Evolutionary conservation across 2,113 vertebrate genomes (phyloP).

Genomic region (Ceyx cyanopectus): DNA sequence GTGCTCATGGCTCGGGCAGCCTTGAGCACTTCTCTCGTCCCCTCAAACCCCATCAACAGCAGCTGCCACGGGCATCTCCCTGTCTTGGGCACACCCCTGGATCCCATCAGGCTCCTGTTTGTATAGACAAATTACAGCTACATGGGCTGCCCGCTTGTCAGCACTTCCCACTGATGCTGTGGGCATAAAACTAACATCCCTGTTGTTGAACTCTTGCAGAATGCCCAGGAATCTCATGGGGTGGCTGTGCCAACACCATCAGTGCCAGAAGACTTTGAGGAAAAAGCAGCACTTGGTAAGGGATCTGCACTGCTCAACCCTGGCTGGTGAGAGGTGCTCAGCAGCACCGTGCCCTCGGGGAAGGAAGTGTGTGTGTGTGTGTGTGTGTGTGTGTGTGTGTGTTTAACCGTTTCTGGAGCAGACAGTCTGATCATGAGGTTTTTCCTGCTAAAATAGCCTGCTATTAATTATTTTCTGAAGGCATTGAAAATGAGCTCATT

Average conservation of each 20-base stretch:
- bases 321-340: neutral
- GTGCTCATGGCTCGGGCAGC: neutral
- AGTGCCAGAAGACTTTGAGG: conserved; percentile 76
- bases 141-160: neutral
- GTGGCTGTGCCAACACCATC: conserved; percentile 81
- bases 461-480: neutral
- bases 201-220: conserved; percentile 50
- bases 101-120: neutral
- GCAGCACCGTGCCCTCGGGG: rapidly evolving
- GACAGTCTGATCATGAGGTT: neutral
- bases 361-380: neutral
- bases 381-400: no score
- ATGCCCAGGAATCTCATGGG: conserved; percentile 78
- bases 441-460: neutral
- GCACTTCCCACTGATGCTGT: neutral
- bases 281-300: conserved; percentile 77
- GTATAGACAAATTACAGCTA: neutral
- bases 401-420: neutral
- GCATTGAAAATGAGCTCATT: neutral
- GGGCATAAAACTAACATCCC: neutral
- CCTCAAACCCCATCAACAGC: neutral
- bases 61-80: rapidly evolving
- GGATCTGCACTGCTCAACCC: neutral
- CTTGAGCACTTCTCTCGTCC: neutral
- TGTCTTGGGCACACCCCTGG: rapidly evolving